Percentiles rank a stretch among this genome's conserved stretches.
Evolutionary conservation across 2,797 vertebrate genomes (phyloP).

Genomic region (Mormyrus proboscirostris): DNA sequence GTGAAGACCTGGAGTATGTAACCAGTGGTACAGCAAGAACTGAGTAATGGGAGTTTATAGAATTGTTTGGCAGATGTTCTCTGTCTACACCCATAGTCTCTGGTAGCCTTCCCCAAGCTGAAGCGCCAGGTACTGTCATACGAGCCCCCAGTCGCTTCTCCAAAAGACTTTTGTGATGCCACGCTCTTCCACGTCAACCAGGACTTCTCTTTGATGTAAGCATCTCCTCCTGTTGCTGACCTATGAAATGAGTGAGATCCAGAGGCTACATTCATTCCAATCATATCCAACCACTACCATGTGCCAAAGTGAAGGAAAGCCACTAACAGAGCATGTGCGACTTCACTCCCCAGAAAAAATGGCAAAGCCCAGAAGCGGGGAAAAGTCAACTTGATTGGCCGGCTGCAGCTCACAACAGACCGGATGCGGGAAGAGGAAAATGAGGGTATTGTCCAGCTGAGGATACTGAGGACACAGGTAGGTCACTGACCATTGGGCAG

Average conservation of each 20-base stretch:
- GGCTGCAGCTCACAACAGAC: slow-evolving; percentile 92
- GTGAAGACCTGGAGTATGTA: neutral
- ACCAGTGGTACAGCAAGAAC: neutral
- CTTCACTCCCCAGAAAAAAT: slow-evolving; percentile 76
- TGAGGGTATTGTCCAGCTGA: slow-evolving; percentile 93
- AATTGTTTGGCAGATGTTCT: neutral
- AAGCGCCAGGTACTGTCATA: slow-evolving; percentile 93
- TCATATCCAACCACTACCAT: neutral
- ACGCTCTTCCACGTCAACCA: slow-evolving; percentile 97
- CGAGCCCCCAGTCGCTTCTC: slow-evolving; percentile 88
- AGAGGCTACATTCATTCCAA: neutral
- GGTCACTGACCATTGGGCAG: neutral
- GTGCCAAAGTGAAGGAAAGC: neutral
- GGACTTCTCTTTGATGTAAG: slow-evolving; percentile 98
- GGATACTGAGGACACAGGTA: slow-evolving; percentile 97
- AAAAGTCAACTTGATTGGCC: slow-evolving; percentile 97
- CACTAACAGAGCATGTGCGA: neutral
- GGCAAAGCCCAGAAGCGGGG: slow-evolving; percentile 96
- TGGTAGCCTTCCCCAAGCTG: slow-evolving; percentile 97
- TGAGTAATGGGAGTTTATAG: neutral
- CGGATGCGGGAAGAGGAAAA: slow-evolving; percentile 98
- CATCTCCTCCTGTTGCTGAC: neutral
- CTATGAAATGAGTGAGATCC: neutral
- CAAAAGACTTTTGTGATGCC: slow-evolving; percentile 97
- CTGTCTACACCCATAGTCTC: slow-evolving; percentile 65